Evolutionary conservation across 2,113 vertebrate species (phyloP).

Genomic region (Oreotrochilus melanogaster): DNA sequence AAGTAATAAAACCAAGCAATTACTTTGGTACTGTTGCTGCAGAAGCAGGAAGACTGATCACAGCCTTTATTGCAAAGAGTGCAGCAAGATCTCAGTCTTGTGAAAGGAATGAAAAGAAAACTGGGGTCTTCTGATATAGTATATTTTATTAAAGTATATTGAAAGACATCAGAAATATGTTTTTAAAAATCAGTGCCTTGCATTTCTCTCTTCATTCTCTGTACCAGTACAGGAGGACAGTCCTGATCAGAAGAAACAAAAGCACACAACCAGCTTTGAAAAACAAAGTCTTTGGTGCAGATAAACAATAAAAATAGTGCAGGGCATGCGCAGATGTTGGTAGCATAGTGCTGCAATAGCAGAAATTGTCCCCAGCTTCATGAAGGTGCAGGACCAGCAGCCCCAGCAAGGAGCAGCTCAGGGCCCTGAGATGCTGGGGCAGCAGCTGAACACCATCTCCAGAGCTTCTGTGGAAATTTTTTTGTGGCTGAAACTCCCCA

Average conservation of each 20-base stretch:
- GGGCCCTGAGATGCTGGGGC: too few species aligned
- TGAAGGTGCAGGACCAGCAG: too few species aligned
- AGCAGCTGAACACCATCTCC: too few species aligned
- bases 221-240: background rate
- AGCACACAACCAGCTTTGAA: background rate
- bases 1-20: conserved; percentile 15
- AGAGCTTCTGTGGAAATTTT: too few species aligned
- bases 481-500: accelerated
- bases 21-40: background rate
- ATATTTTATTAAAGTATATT: conserved; percentile 24
- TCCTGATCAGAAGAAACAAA: background rate
- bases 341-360: background rate
- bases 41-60: background rate
- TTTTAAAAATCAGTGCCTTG: background rate
- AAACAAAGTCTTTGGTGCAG: background rate
- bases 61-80: background rate
- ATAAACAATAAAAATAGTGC: background rate
- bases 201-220: background rate
- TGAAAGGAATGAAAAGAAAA: conserved; percentile 48
- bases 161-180: background rate
- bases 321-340: accelerated
- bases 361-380: too few species aligned
- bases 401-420: too few species aligned
- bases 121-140: background rate
- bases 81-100: background rate